Evolutionary conservation across 2,888 invertebrate genomes (phyloP), one percentile per base, ranked within the genome.

Genomic region (Heliconius hortense): DNA sequence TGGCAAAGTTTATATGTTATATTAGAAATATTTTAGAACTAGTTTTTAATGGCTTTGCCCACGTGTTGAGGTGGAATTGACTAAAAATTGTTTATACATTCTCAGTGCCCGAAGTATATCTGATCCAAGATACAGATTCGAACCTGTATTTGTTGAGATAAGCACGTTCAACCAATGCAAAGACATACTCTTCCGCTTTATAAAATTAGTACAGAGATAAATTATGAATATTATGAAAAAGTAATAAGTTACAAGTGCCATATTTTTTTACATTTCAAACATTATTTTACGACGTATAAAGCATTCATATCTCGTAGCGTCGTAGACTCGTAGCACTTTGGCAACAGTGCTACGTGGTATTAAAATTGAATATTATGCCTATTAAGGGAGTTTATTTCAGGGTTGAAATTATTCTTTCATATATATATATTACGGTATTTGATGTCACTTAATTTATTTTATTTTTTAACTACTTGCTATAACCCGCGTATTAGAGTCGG

Each of bases 251-350:
- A 26, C 1, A 60, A 60, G 26, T n/a, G 31, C 21, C 31, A 31
- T 56, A 31, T 56, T 69, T 69, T 39, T 69, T 69, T 69, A 56
- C 35, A 56, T 69, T n/a, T 31, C 53, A n/a, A 56, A 26, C 39
- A 71, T 71, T 71, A 63, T 53, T 64, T 73, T 73, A 53, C 64
- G 72, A 73, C 26, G 35, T 74, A 74, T 74, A 69, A 69, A 66
- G 56, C 39, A 71, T 71, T 75, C 74, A 62, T 71, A 64, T 63
- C 63, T 59, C 74, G 70, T 70, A 70, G 56, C 59, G 21, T 43
- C 60, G 48, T 56, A 74, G 28, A 68, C 48, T 62, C 69, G 74
- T 69, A 69, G 74, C 62, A 53, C 48, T 48, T 69, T 53, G 68
- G 74, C 53, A 69, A 53, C 69, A 13, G 21, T 26, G 62, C 62